These are phyloP conservation scores for Crax fasciolata DNA, from an alignment of 2,797 vertebrate genomes.

Conservation along the genomic window DNA sequence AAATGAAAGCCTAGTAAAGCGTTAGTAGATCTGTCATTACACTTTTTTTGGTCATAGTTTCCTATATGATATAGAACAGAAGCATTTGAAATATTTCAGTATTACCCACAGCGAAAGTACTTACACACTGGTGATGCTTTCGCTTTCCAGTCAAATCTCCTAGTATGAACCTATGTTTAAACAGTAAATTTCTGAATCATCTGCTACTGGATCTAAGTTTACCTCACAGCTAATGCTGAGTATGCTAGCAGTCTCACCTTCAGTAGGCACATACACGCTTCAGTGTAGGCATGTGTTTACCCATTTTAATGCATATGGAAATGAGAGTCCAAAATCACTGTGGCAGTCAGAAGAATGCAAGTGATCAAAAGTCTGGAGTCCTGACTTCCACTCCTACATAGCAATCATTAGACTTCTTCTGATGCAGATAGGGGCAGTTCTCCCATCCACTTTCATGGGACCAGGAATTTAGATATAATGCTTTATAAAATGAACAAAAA, in stretches of 20 bases:
- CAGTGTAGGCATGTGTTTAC: neutral
- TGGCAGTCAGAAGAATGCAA: rapidly evolving
- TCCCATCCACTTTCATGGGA: neutral
- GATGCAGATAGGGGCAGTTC: neutral
- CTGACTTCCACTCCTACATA: neutral
- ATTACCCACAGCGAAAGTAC: neutral
- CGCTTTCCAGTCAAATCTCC: neutral
- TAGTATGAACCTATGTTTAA: neutral
- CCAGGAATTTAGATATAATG: neutral
- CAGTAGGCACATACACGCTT: neutral
- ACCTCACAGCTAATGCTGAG: neutral
- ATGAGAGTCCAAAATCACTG: neutral
- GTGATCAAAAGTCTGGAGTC: neutral
- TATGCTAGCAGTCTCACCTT: neutral
- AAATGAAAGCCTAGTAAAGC: neutral
- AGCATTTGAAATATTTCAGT: neutral
- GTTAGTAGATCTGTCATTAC: neutral
- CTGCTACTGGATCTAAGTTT: neutral
- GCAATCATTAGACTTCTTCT: neutral
- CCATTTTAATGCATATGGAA: neutral
- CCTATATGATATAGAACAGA: neutral
- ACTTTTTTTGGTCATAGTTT: neutral
- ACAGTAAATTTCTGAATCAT: neutral
- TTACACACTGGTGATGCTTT: neutral
- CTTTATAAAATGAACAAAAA: neutral